Percentiles rank a stretch among this genome's conserved stretches.
These are phyloP conservation scores for Paragorgia papillata DNA, from an alignment of 92 coral and sea anemone genomes.

Conservation along the genomic window DNA sequence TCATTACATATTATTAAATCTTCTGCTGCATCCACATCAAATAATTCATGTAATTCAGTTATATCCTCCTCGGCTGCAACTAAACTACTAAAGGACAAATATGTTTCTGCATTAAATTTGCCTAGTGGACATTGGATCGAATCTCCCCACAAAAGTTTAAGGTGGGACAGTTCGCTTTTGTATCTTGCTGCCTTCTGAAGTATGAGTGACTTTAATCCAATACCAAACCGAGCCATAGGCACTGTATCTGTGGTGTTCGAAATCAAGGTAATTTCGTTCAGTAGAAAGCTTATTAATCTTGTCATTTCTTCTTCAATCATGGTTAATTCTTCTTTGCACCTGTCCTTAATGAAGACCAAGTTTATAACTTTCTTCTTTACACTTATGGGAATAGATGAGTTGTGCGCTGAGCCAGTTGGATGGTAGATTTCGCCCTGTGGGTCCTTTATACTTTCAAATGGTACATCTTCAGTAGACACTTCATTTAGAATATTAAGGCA, in stretches of 20 bases:
- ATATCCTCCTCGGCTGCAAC: not conserved
- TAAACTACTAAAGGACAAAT: not conserved
- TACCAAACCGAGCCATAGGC: not conserved
- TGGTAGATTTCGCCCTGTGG: slow-evolving; percentile 41
- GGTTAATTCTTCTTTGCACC: slow-evolving; percentile 56
- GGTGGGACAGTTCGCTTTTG: slow-evolving; percentile 24
- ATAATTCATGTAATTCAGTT: too few species aligned
- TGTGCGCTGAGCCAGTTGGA: slow-evolving; percentile 7
- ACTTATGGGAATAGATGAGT: slow-evolving; percentile 32
- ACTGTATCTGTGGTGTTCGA: not conserved
- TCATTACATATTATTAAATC: too few species aligned
- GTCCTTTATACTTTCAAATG: slow-evolving; percentile 50
- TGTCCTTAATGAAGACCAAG: slow-evolving; percentile 41
- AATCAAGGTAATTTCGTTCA: slow-evolving; percentile 38
- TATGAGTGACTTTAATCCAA: slow-evolving; percentile 41
- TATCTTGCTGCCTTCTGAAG: slow-evolving; percentile 32
- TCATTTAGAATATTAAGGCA: too few species aligned
- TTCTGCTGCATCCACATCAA: too few species aligned
- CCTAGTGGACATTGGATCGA: slow-evolving; percentile 8
- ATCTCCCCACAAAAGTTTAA: slow-evolving; percentile 10
- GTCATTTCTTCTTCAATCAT: slow-evolving; percentile 57
- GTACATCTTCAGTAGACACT: too few species aligned
- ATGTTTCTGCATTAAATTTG: not conserved
- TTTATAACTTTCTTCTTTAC: slow-evolving; percentile 52
- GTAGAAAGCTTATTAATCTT: slow-evolving; percentile 16